These are phyloP conservation scores for Laticauda colubrina DNA, from an alignment of 2,113 vertebrate genomes.

Conservation along the genomic window DNA sequence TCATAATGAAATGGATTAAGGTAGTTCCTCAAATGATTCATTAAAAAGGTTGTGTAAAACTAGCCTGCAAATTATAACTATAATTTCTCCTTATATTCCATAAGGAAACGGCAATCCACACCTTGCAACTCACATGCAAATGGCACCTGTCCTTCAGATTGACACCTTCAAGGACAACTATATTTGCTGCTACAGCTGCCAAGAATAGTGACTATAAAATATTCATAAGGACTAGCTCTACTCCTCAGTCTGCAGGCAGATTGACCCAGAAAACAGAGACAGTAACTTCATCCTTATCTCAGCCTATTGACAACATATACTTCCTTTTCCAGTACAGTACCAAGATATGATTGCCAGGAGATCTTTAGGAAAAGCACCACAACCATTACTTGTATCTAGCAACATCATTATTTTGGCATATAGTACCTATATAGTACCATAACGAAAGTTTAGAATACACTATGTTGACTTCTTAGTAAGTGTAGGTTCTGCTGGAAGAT, in stretches of 20 bases:
- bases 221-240: slow-evolving; percentile 32
- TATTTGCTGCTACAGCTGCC: not conserved
- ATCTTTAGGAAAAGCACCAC: not conserved
- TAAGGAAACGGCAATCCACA: slow-evolving; percentile 26
- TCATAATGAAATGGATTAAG: not conserved
- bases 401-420: not conserved
- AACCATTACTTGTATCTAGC: not conserved
- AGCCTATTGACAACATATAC: not conserved
- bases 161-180: slow-evolving; percentile 40
- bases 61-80: not conserved
- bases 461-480: not conserved
- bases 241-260: not conserved
- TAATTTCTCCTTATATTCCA: slow-evolving; percentile 28
- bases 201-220: slow-evolving; percentile 41
- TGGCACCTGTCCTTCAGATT: slow-evolving; percentile 56
- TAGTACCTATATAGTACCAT: not conserved
- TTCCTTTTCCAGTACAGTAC: not conserved
- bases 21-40: not conserved
- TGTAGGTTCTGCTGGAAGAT: not conserved
- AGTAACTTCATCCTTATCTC: not conserved
- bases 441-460: not conserved
- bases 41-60: not conserved
- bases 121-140: slow-evolving; percentile 40
- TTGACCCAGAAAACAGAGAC: slow-evolving; percentile 21
- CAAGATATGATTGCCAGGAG: not conserved